Evolutionary conservation across 1,140 invertebrate genomes (phyloP).

Genomic region (Lordiphosa stackelbergi): DNA sequence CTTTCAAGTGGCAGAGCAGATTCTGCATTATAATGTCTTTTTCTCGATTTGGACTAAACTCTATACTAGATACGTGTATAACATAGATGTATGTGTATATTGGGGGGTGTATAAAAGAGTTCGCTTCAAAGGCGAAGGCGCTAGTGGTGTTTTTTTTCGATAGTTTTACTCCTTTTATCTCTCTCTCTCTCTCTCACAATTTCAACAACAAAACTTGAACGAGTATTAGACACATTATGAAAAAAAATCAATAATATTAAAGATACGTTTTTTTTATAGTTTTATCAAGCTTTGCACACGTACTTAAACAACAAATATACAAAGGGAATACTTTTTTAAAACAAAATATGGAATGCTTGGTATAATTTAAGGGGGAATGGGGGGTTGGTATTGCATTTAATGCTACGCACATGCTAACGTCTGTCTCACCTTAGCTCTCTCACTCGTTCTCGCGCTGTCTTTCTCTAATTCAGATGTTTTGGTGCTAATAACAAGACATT

Average conservation of each 20-base stretch:
- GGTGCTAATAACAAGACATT: too few species aligned
- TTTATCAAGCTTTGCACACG: conserved; percentile 27
- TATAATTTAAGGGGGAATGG: conserved; percentile 31
- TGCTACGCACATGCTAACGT: background rate
- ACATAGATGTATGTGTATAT: conserved; percentile 31
- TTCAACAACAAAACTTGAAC: conserved; percentile 43
- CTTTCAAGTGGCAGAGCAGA: conserved; percentile 35
- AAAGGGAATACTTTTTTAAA: conserved; percentile 23
- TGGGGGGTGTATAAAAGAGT: conserved; percentile 35
- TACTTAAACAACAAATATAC: conserved; percentile 11
- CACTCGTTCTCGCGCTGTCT: background rate
- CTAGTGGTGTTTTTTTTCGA: conserved; percentile 61
- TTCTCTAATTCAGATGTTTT: background rate
- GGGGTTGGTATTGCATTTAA: conserved; percentile 8
- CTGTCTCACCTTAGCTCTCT: background rate
- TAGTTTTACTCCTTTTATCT: conserved; percentile 8
- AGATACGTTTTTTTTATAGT: conserved; percentile 11
- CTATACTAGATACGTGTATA: conserved; percentile 33
- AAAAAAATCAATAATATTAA: conserved; percentile 27
- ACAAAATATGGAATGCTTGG: conserved; percentile 44
- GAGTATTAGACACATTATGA: conserved; percentile 40
- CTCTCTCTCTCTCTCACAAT: conserved; percentile 6
- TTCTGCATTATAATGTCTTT: conserved; percentile 23
- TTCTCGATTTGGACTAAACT: conserved; percentile 36
- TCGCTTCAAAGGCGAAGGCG: conserved; percentile 56